These are phyloP conservation scores for Saimiri boliviensis DNA, from an alignment of 2,113 vertebrate species.

Conservation along the genomic window DNA sequence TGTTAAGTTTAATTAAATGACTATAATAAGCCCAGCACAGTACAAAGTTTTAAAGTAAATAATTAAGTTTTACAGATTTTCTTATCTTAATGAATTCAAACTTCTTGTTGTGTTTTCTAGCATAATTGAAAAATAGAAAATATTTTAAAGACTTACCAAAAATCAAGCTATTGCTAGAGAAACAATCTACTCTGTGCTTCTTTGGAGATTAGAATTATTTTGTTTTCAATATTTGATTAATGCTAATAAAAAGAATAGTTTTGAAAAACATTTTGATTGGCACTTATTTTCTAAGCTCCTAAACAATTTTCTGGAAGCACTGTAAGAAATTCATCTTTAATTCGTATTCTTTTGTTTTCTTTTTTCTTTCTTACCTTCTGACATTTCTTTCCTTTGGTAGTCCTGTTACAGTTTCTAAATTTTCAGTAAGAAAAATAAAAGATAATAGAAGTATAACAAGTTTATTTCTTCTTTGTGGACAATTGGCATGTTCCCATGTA, in stretches of 20 bases:
- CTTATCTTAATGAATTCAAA: constrained; percentile 43
- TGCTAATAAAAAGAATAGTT: not conserved
- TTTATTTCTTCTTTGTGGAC: not conserved
- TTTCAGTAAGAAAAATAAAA: not conserved
- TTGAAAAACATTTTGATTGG: not conserved
- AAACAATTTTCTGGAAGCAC: not conserved
- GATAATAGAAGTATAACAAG: not conserved
- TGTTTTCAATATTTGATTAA: constrained; percentile 32
- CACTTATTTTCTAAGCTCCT: constrained; percentile 35
- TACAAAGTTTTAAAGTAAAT: not conserved
- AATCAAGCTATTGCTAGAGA: not conserved
- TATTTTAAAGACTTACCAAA: constrained; percentile 17
- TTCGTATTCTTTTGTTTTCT: not conserved
- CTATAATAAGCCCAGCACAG: not conserved
- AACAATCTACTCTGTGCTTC: constrained; percentile 16
- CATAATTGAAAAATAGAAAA: not conserved
- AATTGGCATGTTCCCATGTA: not conserved
- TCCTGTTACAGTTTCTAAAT: not conserved
- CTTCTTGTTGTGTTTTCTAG: constrained; percentile 13
- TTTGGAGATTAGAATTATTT: constrained; percentile 28
- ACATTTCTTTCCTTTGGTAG: not conserved
- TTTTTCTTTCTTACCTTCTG: not conserved
- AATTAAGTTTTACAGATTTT: constrained; percentile 41
- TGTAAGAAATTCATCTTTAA: not conserved
- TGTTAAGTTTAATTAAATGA: constrained; percentile 39